A percentile compares a stretch with the other conserved stretches of the same genome.
These are phyloP conservation scores for Babylonia areolata DNA, from an alignment of 1,140 invertebrate species.

Conservation along the genomic window DNA sequence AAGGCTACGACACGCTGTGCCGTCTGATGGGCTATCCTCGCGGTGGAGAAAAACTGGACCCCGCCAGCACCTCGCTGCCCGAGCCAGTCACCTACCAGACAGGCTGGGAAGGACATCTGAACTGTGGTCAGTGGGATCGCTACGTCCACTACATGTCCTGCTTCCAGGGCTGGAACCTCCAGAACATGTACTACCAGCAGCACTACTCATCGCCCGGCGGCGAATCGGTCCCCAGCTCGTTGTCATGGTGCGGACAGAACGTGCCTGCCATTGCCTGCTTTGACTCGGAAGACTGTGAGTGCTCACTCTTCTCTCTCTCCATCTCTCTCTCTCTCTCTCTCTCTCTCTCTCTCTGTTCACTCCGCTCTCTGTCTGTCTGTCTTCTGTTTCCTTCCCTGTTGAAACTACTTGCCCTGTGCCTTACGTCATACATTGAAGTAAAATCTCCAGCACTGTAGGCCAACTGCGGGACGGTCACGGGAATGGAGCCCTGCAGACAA, in stretches of 20 bases:
- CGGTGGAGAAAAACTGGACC: neutral
- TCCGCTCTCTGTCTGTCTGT: too few species aligned
- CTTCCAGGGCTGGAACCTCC: neutral
- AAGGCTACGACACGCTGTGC: neutral
- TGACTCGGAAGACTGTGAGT: conserved; percentile 6
- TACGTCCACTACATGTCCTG: neutral
- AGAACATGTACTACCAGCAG: neutral
- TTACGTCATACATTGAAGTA: too few species aligned
- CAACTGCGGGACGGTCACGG: too few species aligned
- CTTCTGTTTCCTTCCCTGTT: too few species aligned
- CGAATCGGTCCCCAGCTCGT: too few species aligned
- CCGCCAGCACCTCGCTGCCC: neutral
- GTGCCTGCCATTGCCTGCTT: neutral
- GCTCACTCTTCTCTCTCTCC: too few species aligned
- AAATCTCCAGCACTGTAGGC: too few species aligned
- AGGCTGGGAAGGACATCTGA: neutral
- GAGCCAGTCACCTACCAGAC: neutral
- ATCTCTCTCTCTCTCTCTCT: too few species aligned
- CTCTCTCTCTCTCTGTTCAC: too few species aligned
- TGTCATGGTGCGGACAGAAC: neutral
- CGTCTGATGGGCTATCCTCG: conserved; percentile 4
- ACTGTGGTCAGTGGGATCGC: neutral
- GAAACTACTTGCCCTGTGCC: too few species aligned
- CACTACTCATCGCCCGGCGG: neutral
- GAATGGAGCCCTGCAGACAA: too few species aligned